Conservation (phyloP, 2,113 vertebrate species). For the Stercorarius parasiticus region DNA sequence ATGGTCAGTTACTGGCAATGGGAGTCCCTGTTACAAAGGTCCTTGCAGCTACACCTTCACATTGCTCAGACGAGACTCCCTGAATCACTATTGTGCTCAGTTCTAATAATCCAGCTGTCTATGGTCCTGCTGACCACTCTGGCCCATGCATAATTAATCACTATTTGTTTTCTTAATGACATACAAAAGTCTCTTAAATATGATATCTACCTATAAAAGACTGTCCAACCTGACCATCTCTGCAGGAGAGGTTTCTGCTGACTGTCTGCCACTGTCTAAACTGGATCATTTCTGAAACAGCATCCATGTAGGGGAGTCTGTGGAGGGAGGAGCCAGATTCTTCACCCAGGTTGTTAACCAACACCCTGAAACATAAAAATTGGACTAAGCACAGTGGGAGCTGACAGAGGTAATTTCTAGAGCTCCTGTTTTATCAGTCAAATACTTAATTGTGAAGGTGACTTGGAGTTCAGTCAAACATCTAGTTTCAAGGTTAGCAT, state of each 20-base stretch:
- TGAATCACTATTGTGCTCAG: not conserved
- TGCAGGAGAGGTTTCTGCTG: not conserved
- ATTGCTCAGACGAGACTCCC: not conserved
- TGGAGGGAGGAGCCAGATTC: not conserved
- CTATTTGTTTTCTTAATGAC: not conserved
- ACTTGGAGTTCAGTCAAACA: not conserved
- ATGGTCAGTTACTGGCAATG: not conserved
- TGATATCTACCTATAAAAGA: not conserved
- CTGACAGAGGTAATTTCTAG: not conserved
- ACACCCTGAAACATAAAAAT: not conserved
- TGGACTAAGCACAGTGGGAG: not conserved
- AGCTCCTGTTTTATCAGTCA: not conserved
- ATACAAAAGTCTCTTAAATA: not conserved
- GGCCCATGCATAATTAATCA: not conserved
- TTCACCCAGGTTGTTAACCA: not conserved
- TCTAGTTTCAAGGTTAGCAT: not conserved
- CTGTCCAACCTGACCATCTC: not conserved
- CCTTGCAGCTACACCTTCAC: not conserved
- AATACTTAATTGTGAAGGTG: not conserved
- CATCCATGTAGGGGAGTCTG: not conserved
- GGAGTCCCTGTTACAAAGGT: not conserved
- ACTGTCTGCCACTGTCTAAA: not conserved
- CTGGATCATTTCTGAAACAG: not conserved
- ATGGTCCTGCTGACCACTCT: not conserved
- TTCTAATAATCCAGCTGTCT: not conserved